Base-by-base conservation (phyloP, 2,888 invertebrate species). In the Nomada ruficornis region DNA sequence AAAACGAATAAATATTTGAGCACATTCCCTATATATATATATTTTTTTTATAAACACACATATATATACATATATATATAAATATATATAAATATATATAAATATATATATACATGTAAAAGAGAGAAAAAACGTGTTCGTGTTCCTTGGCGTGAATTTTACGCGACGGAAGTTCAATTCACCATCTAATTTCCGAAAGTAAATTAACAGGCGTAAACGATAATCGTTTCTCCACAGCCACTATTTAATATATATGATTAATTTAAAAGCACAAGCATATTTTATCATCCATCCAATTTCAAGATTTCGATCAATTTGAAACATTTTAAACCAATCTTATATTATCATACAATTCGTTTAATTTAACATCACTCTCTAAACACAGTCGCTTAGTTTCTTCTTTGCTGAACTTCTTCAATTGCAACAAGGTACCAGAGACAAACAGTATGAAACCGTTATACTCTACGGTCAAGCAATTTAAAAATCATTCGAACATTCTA, bases 1-100 rank as follows among this genome's bases (percentile, higher is more conserved):
- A 62, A 87, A 73, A 83, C 73, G 80, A 87, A 87, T 87, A 87
- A 87, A 87, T 87, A 87, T 80, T 87, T 85, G 80, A 87, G 77
- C 83, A 75, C 67, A 59, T 69, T 76, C 67, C 72, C 78, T 52
- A 54, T n/a, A 29, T 44, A 13, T 44, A 13, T 59, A 23, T 23
- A 64, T 36, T 36, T 36, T 36, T 36, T 36, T 0, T 7, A 7
- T 36, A 36, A 7, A 36, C 0, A 36, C 7, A 29, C 1, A 23
- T 1, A 23, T 23, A 23, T 23, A 23, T 23, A 23, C 1, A 23
- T 1, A 23, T 1, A 23, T 5, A 29, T 3, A 29, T 3, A 29
- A 5, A 29, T 7, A 29, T 29, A 29, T 29, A 29, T 36, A 7
- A 0, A 29, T 29, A 29, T 29, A 36, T 9, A 36, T 9, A 36